A percentile compares a stretch with the other conserved stretches of the same genome.
Evolutionary conservation across 2,797 vertebrate species (phyloP).

Genomic region (Bradypodion pumilum): DNA sequence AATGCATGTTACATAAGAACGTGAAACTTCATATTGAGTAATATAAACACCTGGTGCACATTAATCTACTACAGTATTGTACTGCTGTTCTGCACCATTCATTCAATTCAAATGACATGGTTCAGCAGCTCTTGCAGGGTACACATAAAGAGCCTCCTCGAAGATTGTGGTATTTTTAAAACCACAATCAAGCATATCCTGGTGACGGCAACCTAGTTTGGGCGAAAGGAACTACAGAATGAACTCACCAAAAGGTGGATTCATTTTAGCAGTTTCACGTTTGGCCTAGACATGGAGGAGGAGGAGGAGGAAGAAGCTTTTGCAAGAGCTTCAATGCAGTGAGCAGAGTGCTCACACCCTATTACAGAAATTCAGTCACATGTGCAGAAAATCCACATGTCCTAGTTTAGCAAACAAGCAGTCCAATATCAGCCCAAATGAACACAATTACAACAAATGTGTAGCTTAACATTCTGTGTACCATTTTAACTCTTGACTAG

Average conservation of each 20-base stretch:
- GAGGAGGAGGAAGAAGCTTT: too few relatives aligned
- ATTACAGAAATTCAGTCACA: not conserved
- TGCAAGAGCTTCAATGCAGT: not conserved
- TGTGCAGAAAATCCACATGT: not conserved
- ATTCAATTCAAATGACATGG: not conserved
- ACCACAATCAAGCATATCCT: too few relatives aligned
- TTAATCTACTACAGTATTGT: too few relatives aligned
- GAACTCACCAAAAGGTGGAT: too few relatives aligned
- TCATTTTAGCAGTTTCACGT: too few relatives aligned
- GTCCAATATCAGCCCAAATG: conserved; percentile 33
- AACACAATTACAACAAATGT: not conserved
- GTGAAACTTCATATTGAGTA: not conserved
- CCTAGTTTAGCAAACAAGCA: conserved; percentile 31
- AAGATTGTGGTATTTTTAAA: too few relatives aligned
- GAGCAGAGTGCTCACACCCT: not conserved
- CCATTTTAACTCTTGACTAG: not conserved
- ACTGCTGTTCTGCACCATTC: not conserved
- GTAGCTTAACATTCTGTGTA: not conserved
- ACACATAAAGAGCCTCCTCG: too few relatives aligned
- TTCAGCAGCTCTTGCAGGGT: not conserved
- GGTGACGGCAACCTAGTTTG: too few relatives aligned
- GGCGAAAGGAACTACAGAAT: too few relatives aligned
- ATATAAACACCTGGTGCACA: not conserved
- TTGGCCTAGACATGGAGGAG: too few relatives aligned
- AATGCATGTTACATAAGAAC: conserved; percentile 8